Conservation (phyloP, 2,797 vertebrate genomes). For the Acanthopagrus latus region DNA sequence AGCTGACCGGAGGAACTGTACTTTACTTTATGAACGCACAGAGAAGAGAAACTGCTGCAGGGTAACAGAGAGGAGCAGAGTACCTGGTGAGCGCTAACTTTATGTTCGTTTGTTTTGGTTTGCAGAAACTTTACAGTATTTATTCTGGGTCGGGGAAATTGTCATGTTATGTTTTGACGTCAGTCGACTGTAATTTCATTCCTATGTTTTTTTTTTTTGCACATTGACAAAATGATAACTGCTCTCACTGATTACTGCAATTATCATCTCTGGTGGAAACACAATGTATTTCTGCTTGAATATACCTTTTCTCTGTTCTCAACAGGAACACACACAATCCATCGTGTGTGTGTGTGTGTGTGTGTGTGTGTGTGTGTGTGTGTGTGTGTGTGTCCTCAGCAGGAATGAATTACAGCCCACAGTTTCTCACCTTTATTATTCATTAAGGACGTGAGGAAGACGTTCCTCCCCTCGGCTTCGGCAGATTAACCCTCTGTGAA, state of each 20-base stretch:
- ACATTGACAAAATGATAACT: constrained; percentile 1
- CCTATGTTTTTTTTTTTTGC: constrained; percentile 9
- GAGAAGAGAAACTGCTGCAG: too few species aligned
- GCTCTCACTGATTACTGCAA: constrained; percentile 28
- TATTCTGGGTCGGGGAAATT: not conserved
- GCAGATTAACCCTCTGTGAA: constrained; percentile 2
- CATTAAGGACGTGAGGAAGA: not conserved
- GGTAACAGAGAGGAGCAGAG: too few species aligned
- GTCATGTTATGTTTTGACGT: not conserved
- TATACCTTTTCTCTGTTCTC: not conserved
- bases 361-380: not conserved
- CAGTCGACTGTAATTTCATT: constrained; percentile 3
- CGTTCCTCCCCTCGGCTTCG: not conserved
- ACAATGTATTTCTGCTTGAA: not conserved
- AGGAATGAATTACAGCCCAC: not conserved
- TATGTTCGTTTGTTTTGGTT: too few species aligned
- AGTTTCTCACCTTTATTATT: not conserved
- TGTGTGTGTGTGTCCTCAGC: not conserved
- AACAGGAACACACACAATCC: not conserved
- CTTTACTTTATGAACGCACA: too few species aligned
- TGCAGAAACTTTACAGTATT: too few species aligned
- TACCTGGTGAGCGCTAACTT: too few species aligned
- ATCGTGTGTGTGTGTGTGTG: not conserved
- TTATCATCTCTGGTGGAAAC: constrained; percentile 24
- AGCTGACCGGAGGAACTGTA: too few species aligned